A percentile compares a stretch with the other conserved stretches of the same genome.
Evolutionary conservation across 2,113 vertebrate genomes (phyloP).

Genomic region (human (Homo sapiens)): GRCh38 chr2:148992001-148992500

Average conservation of each 20-base stretch:
- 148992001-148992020: neutral
- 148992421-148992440: neutral
- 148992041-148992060: neutral
- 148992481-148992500: neutral
- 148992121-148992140: neutral
- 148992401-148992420: neutral
- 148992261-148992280: neutral
- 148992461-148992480: neutral
- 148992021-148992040: neutral
- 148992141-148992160: neutral
- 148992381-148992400: neutral
- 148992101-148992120: neutral
- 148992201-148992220: neutral
- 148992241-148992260: neutral
- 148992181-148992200: neutral
- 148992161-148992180: neutral
- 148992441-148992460: slow-evolving; percentile 49
- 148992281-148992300: neutral
- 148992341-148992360: neutral
- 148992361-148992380: neutral
- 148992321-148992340: neutral
- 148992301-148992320: slow-evolving; percentile 40
- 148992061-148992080: neutral
- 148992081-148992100: neutral
- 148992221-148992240: neutral